Evolutionary conservation across 2,797 vertebrate genomes (phyloP).

Genomic region (Lophius americanus): DNA sequence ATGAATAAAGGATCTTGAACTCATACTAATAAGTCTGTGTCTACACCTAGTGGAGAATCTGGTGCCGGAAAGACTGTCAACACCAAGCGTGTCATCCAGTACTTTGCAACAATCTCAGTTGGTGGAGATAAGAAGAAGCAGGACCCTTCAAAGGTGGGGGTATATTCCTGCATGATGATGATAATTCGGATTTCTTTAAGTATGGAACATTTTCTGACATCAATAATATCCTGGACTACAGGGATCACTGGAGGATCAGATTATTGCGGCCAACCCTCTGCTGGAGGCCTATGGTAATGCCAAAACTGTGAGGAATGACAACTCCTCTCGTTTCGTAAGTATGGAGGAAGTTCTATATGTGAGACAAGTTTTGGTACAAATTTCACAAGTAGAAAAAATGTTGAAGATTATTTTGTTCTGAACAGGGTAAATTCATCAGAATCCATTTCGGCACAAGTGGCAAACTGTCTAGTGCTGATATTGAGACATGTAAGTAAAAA

Average conservation of each 20-base stretch:
- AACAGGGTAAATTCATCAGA: slow-evolving; percentile 87
- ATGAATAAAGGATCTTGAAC: background rate
- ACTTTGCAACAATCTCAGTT: slow-evolving; percentile 80
- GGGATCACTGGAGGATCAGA: slow-evolving; percentile 88
- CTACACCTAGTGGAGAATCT: slow-evolving; percentile 22
- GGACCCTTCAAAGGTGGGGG: slow-evolving; percentile 25
- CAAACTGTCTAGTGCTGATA: slow-evolving; percentile 90
- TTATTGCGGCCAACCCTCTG: slow-evolving; percentile 86
- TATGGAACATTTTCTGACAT: background rate
- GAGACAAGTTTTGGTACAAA: background rate
- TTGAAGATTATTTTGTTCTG: background rate
- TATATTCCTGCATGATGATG: background rate
- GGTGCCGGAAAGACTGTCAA: slow-evolving; percentile 82
- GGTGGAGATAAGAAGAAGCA: slow-evolving; percentile 63
- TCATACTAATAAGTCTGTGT: slow-evolving; percentile 4
- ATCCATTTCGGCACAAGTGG: slow-evolving; percentile 79
- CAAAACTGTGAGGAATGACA: slow-evolving; percentile 93
- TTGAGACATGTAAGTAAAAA: slow-evolving; percentile 87
- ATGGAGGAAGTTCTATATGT: slow-evolving; percentile 4
- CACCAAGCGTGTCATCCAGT: slow-evolving; percentile 85
- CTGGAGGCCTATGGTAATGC: slow-evolving; percentile 91
- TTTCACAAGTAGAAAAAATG: background rate
- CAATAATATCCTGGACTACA: slow-evolving; percentile 32
- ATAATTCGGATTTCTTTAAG: background rate
- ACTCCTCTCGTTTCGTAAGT: slow-evolving; percentile 91